Evolutionary conservation across 2,113 vertebrate genomes (phyloP), one percentile per base, ranked within the genome.

Genomic region (Brachyistius frenatus): DNA sequence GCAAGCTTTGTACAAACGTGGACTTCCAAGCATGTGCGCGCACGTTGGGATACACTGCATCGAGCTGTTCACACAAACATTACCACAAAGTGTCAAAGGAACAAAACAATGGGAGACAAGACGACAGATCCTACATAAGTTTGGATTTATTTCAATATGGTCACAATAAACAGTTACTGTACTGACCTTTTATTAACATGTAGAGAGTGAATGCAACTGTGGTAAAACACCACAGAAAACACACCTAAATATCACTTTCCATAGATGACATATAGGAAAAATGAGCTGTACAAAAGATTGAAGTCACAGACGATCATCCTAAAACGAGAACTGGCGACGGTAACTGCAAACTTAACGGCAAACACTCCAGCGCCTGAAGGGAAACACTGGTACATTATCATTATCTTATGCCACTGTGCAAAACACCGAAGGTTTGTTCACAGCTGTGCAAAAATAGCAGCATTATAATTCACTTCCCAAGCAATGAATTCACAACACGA

Each of bases 381-480:
- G 33, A 84, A 84, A 80, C 71, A 80, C 83, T 68, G 52, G 83
- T 46, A 61, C 72, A 76, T 41, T 44, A 84, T 73, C 76, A 53
- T 58, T 23, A 68, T 72, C 64, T 66, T 64, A 63, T 74, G 88
- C 64, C 87, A 84, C 86, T 88, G 90, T 92, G 88, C 90, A 90
- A 92, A 89, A 91, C 85, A 84, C 72, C 31, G 31, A 70, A 37
- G 16, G 39, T 90, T 92, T 93, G 92, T 88, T 91, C 88, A 86
- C 66, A 84, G 76, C 84, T 92, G 91, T 91, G 91, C 92, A 93
- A 93, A 90, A 92, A 78, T 88, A 92, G 92, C 90, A 89, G 91
- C 88, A 70, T 88, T 69, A 81, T 68, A 85, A 71, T 91, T 84
- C 61, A 84, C 79, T 83, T 70, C 85, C 61, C 53, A 85, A 88